phyloP scores from a whole-genome alignment of 2,113 vertebrate species.

The Cranoglanis bouderius region DNA sequence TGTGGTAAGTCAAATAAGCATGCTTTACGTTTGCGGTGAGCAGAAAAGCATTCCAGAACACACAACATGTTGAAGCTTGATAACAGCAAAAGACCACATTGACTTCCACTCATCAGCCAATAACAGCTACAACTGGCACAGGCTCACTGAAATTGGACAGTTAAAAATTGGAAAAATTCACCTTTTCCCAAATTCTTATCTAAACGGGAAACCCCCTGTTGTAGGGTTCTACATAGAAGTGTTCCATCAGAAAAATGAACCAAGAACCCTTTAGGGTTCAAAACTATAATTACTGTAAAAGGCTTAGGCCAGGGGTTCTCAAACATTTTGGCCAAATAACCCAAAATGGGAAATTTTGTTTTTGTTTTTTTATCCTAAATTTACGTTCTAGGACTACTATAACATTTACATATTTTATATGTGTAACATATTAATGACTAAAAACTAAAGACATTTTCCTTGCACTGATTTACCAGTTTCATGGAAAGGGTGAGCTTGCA shows the following conservation, averaged over 20 bases:
- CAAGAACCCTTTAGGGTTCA: not conserved
- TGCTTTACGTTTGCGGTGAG: too few relatives aligned
- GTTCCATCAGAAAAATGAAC: not conserved
- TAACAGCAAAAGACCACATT: not conserved
- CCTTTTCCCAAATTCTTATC: not conserved
- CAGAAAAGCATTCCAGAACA: not conserved
- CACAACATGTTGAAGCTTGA: not conserved
- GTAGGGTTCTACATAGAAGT: not conserved
- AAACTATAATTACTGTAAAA: not conserved
- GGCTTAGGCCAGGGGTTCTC: too few relatives aligned
- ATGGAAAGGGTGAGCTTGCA: not conserved
- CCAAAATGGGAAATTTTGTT: too few relatives aligned
- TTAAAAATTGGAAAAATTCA: not conserved
- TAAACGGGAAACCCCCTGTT: not conserved
- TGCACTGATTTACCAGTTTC: not conserved
- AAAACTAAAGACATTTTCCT: not conserved
- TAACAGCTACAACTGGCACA: not conserved
- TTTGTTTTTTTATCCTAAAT: too few relatives aligned
- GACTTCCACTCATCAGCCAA: not conserved
- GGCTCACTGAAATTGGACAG: not conserved
- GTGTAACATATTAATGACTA: not conserved
- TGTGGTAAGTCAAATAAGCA: not conserved
- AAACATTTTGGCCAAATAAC: too few relatives aligned
- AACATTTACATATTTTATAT: not conserved
- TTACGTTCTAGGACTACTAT: not conserved